Evolutionary conservation across 2,888 invertebrate species (phyloP), one percentile per base, ranked within the genome.

Genomic region (Nematopogon swammerdamellus): DNA sequence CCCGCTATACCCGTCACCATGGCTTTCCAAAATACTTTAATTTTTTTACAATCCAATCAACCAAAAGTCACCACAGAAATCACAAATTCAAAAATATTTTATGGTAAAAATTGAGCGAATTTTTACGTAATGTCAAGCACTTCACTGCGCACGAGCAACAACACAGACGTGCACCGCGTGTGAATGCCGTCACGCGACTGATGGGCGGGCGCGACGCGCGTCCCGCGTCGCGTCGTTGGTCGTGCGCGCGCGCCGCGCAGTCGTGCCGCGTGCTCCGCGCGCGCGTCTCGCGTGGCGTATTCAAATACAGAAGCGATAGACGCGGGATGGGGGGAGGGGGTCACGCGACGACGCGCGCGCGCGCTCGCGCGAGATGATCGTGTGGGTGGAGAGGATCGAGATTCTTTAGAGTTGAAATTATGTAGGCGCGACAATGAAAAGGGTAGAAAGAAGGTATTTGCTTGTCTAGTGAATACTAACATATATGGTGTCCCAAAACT

Each of bases 1-100:
- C 67, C 68, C 45, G 68, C 63, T 50, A 71, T 64, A 55, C 74
- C 74, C 53, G 75, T 77, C 68, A 79, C 77, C 77, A 79, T 76
- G 61, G n/a, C n/a, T n/a, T n/a, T n/a, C n/a, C n/a, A n/a, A n/a
- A n/a, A n/a, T n/a, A n/a, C n/a, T n/a, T n/a, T n/a, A n/a, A n/a
- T n/a, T n/a, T n/a, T n/a, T n/a, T n/a, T n/a, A n/a, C n/a, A n/a
- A n/a, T n/a, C n/a, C n/a, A n/a, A n/a, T n/a, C n/a, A n/a, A n/a
- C n/a, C n/a, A n/a, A n/a, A n/a, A n/a, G 25, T 25, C 8, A 4
- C 25, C 25, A 25, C 25, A 25, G 25, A 25, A 25, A 25, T 25
- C 4, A 25, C 25, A 25, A 25, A 25, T 25, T 25, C 4, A 25
- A 6, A 4, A 25, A 25, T 25, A 25, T 25, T 25, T 25, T 25